Percentiles rank a stretch among this genome's conserved stretches.
Evolutionary conservation across 2,113 vertebrate genomes (phyloP).

Genomic region (Stomatorhinus ivindoensis): DNA sequence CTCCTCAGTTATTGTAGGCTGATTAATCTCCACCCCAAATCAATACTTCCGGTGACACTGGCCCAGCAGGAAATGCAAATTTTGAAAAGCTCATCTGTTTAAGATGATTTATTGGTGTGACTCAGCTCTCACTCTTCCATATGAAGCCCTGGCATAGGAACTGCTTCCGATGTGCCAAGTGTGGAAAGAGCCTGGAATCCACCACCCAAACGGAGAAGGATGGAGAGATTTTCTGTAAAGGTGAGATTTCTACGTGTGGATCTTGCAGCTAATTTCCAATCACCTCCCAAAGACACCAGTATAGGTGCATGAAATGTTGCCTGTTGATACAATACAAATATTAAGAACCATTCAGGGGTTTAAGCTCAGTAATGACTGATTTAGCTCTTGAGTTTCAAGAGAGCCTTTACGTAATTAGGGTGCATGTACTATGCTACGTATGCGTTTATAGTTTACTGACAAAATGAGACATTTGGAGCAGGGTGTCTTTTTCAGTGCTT

Average conservation of each 20-base stretch:
- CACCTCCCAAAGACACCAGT: neutral
- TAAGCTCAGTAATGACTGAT: neutral
- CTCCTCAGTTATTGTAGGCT: neutral
- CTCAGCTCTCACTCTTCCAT: neutral
- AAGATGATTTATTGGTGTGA: neutral
- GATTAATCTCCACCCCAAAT: neutral
- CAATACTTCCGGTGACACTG: neutral
- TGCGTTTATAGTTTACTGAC: neutral
- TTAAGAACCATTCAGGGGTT: neutral
- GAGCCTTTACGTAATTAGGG: neutral
- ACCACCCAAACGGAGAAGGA: slow-evolving; percentile 94
- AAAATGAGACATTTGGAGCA: neutral
- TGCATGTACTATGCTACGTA: neutral
- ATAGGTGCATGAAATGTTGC: neutral
- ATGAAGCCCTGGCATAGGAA: slow-evolving; percentile 89
- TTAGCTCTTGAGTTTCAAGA: neutral
- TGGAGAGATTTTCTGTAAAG: slow-evolving; percentile 97
- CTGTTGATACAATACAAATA: neutral
- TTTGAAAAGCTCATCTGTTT: neutral
- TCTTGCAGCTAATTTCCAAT: neutral
- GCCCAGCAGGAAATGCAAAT: neutral
- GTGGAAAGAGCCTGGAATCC: slow-evolving; percentile 91
- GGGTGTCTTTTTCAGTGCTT: neutral
- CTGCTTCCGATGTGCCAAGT: slow-evolving; percentile 94
- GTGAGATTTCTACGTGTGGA: slow-evolving; percentile 47